These are phyloP conservation scores for Proisotoma minuta DNA, from an alignment of 2,888 invertebrate species.

Conservation along the genomic window DNA sequence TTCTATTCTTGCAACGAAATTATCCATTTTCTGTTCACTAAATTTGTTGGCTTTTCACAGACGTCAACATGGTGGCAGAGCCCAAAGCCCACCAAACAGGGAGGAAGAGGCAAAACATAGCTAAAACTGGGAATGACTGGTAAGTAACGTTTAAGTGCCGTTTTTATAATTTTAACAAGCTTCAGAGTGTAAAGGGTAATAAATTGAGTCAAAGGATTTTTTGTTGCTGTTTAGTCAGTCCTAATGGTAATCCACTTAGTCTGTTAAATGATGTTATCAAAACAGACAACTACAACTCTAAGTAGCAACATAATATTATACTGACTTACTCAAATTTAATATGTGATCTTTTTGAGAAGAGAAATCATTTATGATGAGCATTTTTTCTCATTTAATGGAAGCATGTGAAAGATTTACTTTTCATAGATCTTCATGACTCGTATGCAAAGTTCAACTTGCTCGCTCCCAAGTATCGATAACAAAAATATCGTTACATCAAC, in stretches of 20 bases:
- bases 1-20: not conserved
- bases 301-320: no score
- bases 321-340: no score
- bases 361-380: no score
- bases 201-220: not conserved
- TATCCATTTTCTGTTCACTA: not conserved
- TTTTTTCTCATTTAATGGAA: no score
- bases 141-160: constrained; percentile 50
- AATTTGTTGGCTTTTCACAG: constrained; percentile 53
- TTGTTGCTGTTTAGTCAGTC: constrained; percentile 9
- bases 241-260: constrained; percentile 16
- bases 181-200: not conserved
- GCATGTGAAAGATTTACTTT: no score
- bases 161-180: constrained; percentile 4
- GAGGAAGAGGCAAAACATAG: constrained; percentile 62
- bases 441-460: no score
- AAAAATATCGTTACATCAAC: no score
- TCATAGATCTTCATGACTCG: no score
- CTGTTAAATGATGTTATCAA: constrained; percentile 15
- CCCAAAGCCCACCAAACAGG: constrained; percentile 69
- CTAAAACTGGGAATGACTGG: constrained; percentile 66
- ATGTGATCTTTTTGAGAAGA: no score
- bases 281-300: constrained; percentile 8
- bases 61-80: constrained; percentile 72
- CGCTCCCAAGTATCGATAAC: no score